Conservation (phyloP, 2,113 vertebrate species). For the Carlito syrichta region DNA sequence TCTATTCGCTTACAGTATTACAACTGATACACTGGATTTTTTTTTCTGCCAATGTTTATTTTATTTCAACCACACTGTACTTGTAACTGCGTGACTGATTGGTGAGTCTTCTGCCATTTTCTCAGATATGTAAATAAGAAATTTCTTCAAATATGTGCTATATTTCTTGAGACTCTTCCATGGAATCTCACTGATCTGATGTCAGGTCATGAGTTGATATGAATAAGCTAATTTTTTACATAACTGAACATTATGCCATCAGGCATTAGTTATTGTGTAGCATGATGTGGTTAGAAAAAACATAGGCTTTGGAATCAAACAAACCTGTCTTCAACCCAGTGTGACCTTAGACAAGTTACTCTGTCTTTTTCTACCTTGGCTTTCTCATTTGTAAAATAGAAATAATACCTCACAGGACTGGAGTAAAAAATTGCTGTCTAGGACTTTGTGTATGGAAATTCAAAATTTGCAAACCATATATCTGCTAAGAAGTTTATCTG, state of each 20-base stretch:
- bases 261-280: neutral
- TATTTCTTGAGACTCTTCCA: neutral
- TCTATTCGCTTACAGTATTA: neutral
- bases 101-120: neutral
- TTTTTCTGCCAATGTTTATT: neutral
- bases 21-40: neutral
- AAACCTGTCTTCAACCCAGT: neutral
- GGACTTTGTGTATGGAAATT: neutral
- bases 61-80: neutral
- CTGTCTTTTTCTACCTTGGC: neutral
- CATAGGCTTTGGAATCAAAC: neutral
- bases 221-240: neutral
- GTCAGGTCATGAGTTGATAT: neutral
- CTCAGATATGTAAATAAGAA: neutral
- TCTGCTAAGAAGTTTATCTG: neutral
- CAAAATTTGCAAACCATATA: neutral
- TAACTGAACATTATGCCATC: neutral
- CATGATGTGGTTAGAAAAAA: neutral
- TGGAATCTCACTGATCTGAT: neutral
- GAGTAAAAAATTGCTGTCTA: neutral
- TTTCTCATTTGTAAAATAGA: neutral
- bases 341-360: neutral
- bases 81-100: neutral
- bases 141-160: neutral
- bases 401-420: neutral